phyloP scores from a whole-genome alignment of 2,888 invertebrate genomes.

The Chaetogeoica ovagalla region DNA sequence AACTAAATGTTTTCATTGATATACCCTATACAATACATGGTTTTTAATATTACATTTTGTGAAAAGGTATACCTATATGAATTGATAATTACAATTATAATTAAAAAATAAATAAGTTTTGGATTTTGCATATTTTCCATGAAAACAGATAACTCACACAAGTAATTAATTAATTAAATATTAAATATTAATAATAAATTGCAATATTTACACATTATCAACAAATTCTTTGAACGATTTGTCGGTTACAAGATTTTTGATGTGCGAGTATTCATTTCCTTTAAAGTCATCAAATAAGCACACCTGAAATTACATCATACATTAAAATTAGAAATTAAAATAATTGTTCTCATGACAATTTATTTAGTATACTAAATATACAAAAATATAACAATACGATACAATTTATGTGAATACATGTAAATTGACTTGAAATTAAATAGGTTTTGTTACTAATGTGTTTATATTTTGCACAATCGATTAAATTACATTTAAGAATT shows the following conservation, averaged over 20 bases:
- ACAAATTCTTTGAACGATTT: slow-evolving; percentile 15
- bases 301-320: slow-evolving; percentile 5
- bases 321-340: neutral
- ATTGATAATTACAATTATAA: too few relatives aligned
- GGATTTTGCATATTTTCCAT: too few relatives aligned
- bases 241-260: slow-evolving; percentile 16
- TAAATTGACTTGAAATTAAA: too few relatives aligned
- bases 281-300: slow-evolving; percentile 44
- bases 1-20: too few relatives aligned
- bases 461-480: too few relatives aligned
- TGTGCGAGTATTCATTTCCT: neutral
- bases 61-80: neutral
- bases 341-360: too few relatives aligned
- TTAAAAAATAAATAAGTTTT: neutral
- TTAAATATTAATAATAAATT: neutral
- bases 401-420: too few relatives aligned
- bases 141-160: too few relatives aligned
- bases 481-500: too few relatives aligned
- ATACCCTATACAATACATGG: neutral
- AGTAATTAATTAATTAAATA: neutral
- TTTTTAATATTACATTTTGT: neutral
- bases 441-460: too few relatives aligned
- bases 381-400: too few relatives aligned
- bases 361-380: too few relatives aligned
- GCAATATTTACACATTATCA: slow-evolving; percentile 39